Conservation (phyloP, 2,888 invertebrate species). For the Caenorhabditis panamensis region DNA sequence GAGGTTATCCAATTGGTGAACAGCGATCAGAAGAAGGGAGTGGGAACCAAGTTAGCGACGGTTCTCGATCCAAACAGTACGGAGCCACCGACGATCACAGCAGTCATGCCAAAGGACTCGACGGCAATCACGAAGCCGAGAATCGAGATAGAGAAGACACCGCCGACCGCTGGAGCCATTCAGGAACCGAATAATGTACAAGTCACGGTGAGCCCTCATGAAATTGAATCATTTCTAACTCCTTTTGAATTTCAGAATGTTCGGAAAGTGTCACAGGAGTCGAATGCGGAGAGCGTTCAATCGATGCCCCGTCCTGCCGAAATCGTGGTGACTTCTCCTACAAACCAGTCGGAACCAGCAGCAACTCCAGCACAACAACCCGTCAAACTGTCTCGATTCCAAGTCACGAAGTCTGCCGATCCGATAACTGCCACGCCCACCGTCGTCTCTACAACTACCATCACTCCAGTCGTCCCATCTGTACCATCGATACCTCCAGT, state of each 20-base stretch:
- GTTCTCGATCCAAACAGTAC: constrained; percentile 61
- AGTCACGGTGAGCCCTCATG: constrained; percentile 33
- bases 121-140: constrained; percentile 12
- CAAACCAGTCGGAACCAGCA: constrained; percentile 9
- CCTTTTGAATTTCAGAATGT: constrained; percentile 41
- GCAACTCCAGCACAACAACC: constrained; percentile 32
- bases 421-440: constrained; percentile 30
- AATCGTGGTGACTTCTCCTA: constrained; percentile 43
- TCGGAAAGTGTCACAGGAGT: constrained; percentile 48
- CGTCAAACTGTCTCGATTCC: constrained; percentile 64
- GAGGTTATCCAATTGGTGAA: constrained; percentile 70
- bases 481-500: constrained; percentile 36
- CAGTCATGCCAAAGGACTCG: constrained; percentile 54
- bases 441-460: background rate
- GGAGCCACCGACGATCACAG: constrained; percentile 50
- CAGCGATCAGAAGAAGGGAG: constrained; percentile 67
- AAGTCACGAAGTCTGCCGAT: constrained; percentile 59
- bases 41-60: constrained; percentile 73
- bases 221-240: background rate
- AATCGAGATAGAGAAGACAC: constrained; percentile 40
- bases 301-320: constrained; percentile 42
- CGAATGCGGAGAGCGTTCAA: constrained; percentile 46
- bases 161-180: background rate
- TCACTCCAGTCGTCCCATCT: constrained; percentile 28
- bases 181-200: constrained; percentile 51